Evolutionary conservation across 2,888 invertebrate genomes (phyloP).

Genomic region (Synanthedon andrenaeformis): DNA sequence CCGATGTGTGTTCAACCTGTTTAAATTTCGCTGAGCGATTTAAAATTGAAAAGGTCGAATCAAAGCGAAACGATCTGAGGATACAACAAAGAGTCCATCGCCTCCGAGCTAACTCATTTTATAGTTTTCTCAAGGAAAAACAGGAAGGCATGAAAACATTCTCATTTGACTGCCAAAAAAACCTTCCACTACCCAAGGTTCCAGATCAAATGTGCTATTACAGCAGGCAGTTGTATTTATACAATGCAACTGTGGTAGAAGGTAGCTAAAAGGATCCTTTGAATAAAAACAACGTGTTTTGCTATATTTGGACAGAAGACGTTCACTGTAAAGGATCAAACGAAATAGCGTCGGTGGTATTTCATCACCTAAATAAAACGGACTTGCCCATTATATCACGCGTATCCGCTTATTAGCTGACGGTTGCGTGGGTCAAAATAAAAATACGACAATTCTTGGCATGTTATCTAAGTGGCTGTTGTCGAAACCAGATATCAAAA

Average conservation of each 20-base stretch:
- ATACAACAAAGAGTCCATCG: slow-evolving; percentile 10
- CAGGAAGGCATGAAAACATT: slow-evolving; percentile 7
- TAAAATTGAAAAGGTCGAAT: slow-evolving; percentile 1
- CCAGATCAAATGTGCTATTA: slow-evolving; percentile 19
- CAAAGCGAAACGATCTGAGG: slow-evolving; percentile 3
- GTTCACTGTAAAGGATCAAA: slow-evolving; percentile 16
- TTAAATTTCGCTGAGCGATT: slow-evolving; percentile 2
- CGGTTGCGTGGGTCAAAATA: slow-evolving; percentile 13
- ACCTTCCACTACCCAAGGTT: slow-evolving; percentile 15
- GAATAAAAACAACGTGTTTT: slow-evolving; percentile 11
- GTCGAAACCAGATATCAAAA: background rate
- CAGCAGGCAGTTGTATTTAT: slow-evolving; percentile 14
- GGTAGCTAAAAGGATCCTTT: slow-evolving; percentile 10
- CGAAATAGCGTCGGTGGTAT: slow-evolving; percentile 19
- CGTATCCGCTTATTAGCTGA: slow-evolving; percentile 2
- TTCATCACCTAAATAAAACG: slow-evolving; percentile 9
- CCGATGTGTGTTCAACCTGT: slow-evolving; percentile 10
- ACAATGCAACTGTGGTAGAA: slow-evolving; percentile 14
- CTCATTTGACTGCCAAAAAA: too few species aligned
- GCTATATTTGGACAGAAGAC: slow-evolving; percentile 19
- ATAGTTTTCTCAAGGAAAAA: slow-evolving; percentile 9
- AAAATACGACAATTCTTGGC: slow-evolving; percentile 13
- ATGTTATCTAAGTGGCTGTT: slow-evolving; percentile 11
- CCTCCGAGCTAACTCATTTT: slow-evolving; percentile 14
- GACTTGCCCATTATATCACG: background rate